These are phyloP conservation scores for Cisticola juncidis DNA, from an alignment of 2,113 vertebrate genomes.

Conservation along the genomic window DNA sequence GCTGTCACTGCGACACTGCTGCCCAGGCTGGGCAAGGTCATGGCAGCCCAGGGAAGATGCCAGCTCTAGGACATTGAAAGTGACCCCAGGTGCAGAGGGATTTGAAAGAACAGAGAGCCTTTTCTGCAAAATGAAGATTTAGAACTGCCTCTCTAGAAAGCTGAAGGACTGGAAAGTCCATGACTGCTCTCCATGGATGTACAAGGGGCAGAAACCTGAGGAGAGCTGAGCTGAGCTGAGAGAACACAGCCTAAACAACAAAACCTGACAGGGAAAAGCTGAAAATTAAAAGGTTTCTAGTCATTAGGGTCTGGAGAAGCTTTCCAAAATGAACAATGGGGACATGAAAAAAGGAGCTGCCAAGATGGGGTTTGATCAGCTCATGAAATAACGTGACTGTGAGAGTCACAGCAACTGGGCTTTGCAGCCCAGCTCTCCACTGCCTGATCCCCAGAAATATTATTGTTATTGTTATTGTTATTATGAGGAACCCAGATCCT, in stretches of 20 bases:
- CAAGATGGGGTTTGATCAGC: background rate
- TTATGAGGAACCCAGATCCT: background rate
- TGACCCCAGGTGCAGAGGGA: background rate
- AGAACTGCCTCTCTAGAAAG: background rate
- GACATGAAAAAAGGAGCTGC: background rate
- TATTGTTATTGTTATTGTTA: accelerated
- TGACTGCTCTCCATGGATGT: background rate
- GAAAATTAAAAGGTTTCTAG: background rate
- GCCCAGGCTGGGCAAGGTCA: background rate
- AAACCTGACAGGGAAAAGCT: background rate
- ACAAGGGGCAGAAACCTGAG: background rate
- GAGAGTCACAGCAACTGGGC: background rate
- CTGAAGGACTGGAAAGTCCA: background rate
- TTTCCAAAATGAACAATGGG: background rate
- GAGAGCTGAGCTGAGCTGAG: background rate
- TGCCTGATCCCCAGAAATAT: background rate
- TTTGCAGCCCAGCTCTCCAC: background rate
- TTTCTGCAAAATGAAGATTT: background rate
- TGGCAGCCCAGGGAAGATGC: background rate
- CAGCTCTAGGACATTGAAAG: background rate
- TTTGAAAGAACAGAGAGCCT: background rate
- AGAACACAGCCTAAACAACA: background rate
- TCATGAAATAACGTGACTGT: background rate
- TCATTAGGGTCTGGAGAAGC: background rate
- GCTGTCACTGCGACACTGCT: background rate